These are phyloP conservation scores for Danionella dracula DNA, from an alignment of 2,797 vertebrate genomes.

Conservation along the genomic window DNA sequence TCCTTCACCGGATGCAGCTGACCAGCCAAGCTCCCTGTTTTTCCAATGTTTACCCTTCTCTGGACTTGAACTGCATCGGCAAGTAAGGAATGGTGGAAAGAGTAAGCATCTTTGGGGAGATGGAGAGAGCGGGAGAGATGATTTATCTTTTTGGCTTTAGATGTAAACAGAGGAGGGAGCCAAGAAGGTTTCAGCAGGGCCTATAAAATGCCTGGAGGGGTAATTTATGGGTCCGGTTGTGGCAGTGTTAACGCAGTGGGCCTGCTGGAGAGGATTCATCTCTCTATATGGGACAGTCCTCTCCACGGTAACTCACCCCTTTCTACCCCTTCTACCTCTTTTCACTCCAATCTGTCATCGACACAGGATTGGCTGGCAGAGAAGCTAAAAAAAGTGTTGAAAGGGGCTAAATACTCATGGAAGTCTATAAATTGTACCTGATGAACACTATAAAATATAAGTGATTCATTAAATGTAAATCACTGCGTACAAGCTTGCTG, in stretches of 20 bases:
- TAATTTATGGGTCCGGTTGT: conserved; percentile 68
- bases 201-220: conserved; percentile 59
- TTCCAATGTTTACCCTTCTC: conserved; percentile 28
- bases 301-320: conserved; percentile 11
- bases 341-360: conserved; percentile 18
- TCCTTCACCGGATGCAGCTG: conserved; percentile 19
- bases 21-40: conserved; percentile 6
- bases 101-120: conserved; percentile 34
- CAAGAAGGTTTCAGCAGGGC: conserved; percentile 54
- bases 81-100: conserved; percentile 4
- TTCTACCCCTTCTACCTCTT: neutral
- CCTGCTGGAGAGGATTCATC: conserved; percentile 60
- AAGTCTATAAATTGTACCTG: conserved; percentile 13
- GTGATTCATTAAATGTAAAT: too few species aligned
- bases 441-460: too few species aligned
- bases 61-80: conserved; percentile 31
- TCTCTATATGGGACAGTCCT: conserved; percentile 46
- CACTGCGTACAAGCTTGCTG: too few species aligned
- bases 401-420: neutral
- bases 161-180: conserved; percentile 53
- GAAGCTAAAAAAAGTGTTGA: neutral
- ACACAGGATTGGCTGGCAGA: neutral
- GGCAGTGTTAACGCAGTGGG: conserved; percentile 68
- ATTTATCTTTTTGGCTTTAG: conserved; percentile 58
- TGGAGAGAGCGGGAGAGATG: conserved; percentile 50